Conservation (phyloP, 1,140 invertebrate species). For the Melanaphis sacchari region DNA sequence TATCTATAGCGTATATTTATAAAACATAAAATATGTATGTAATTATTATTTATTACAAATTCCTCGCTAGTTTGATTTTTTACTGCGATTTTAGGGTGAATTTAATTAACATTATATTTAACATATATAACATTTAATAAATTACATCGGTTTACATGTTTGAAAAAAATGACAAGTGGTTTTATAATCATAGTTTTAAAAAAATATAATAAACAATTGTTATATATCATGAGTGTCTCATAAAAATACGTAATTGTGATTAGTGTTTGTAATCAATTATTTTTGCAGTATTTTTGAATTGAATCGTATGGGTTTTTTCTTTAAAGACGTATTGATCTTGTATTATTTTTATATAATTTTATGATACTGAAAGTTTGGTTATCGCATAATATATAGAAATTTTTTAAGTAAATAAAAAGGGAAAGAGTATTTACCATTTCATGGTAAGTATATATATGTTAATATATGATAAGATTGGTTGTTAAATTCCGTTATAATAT, state of each 20-base stretch:
- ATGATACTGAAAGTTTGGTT: too few relatives aligned
- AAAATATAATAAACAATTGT: background rate
- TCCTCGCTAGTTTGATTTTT: background rate
- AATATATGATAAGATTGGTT: background rate
- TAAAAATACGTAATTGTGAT: too few relatives aligned
- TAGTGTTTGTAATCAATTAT: too few relatives aligned
- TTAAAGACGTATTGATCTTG: too few relatives aligned
- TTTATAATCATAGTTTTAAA: background rate
- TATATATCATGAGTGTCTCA: too few relatives aligned
- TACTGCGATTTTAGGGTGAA: background rate
- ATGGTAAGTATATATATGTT: too few relatives aligned
- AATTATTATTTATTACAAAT: background rate
- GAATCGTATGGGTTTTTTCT: too few relatives aligned
- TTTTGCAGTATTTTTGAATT: too few relatives aligned
- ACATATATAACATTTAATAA: background rate
- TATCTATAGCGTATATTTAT: background rate
- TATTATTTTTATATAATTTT: too few relatives aligned
- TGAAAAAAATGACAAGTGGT: background rate
- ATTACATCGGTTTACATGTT: background rate
- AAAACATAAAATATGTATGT: background rate
- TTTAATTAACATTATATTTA: background rate
- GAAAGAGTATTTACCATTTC: too few relatives aligned
- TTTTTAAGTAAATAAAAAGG: too few relatives aligned
- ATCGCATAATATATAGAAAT: too few relatives aligned
- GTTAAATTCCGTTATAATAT: background rate